Percentiles rank a stretch among this genome's conserved stretches.
phyloP scores from a whole-genome alignment of 2,113 vertebrate species.

The Polypterus senegalus region DNA sequence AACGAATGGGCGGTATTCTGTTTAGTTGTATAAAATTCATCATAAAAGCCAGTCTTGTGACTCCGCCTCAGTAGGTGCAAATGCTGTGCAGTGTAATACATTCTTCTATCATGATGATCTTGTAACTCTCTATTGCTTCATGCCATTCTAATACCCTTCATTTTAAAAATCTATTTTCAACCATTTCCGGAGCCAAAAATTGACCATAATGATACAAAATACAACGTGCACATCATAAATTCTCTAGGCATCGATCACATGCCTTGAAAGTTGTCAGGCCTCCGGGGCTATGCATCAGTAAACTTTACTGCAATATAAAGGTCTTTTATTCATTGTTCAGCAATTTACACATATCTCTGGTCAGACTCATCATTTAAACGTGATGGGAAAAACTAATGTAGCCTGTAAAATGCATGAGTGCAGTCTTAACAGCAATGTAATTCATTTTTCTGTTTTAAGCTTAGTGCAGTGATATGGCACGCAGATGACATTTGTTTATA shows the following conservation, averaged over 20 bases:
- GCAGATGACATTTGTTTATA: too few species aligned
- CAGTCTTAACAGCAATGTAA: background rate
- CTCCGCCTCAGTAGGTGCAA: too few species aligned
- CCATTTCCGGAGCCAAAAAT: conserved; percentile 65
- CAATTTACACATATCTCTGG: conserved; percentile 31
- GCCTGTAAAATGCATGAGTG: conserved; percentile 5
- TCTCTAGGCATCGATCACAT: conserved; percentile 66
- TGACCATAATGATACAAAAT: conserved; percentile 61
- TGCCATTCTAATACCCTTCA: conserved; percentile 69
- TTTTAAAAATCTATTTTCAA: conserved; percentile 78
- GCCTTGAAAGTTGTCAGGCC: conserved; percentile 69
- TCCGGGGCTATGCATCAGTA: conserved; percentile 62
- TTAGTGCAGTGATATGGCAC: background rate
- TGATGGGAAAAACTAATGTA: conserved; percentile 8
- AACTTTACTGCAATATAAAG: conserved; percentile 64
- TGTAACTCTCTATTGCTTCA: conserved; percentile 34
- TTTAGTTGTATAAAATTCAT: too few species aligned
- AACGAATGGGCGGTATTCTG: too few species aligned
- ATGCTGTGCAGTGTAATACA: too few species aligned
- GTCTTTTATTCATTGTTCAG: conserved; percentile 60
- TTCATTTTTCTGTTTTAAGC: conserved; percentile 4
- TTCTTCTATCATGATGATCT: too few species aligned
- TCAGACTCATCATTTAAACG: conserved; percentile 39
- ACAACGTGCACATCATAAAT: conserved; percentile 61
- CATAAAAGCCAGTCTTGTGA: too few species aligned